Percentiles rank a stretch among this genome's conserved stretches.
These are phyloP conservation scores for Cyanoramphus novaezelandiae DNA, from an alignment of 2,113 vertebrate species.

Conservation along the genomic window DNA sequence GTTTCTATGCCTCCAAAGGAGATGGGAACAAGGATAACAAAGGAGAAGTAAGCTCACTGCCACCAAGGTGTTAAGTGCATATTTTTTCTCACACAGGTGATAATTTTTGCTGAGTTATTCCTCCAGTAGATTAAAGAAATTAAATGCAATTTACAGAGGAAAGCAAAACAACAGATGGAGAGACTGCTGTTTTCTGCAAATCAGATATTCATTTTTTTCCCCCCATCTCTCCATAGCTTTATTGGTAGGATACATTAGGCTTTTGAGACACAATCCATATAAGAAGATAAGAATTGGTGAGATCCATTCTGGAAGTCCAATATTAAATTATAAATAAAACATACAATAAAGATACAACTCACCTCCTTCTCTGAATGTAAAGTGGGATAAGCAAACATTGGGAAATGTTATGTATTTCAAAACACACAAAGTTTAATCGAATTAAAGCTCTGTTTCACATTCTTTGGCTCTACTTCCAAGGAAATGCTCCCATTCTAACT, in stretches of 20 bases:
- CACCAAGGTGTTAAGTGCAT: not conserved
- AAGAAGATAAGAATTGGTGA: not conserved
- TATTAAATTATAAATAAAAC: slow-evolving; percentile 28
- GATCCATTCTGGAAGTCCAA: not conserved
- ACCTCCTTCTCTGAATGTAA: not conserved
- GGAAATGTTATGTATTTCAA: slow-evolving; percentile 39
- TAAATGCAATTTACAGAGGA: not conserved
- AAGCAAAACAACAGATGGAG: not conserved
- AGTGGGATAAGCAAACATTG: slow-evolving; percentile 10
- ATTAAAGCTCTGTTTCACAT: slow-evolving; percentile 31
- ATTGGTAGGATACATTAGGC: not conserved
- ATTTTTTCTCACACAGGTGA: not conserved
- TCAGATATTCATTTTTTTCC: accelerated
- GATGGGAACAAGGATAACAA: not conserved
- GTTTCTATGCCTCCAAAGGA: not conserved
- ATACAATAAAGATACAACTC: not conserved
- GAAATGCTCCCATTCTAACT: slow-evolving; percentile 33
- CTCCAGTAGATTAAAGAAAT: not conserved
- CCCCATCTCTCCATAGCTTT: not conserved
- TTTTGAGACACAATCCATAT: not conserved
- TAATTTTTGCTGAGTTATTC: not conserved
- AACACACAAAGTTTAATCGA: slow-evolving; percentile 48
- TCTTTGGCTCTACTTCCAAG: slow-evolving; percentile 42
- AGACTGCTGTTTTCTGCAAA: not conserved
- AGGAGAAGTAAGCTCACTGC: not conserved